Conservation (phyloP, 2,888 invertebrate genomes). For the Plebejus argus region DNA sequence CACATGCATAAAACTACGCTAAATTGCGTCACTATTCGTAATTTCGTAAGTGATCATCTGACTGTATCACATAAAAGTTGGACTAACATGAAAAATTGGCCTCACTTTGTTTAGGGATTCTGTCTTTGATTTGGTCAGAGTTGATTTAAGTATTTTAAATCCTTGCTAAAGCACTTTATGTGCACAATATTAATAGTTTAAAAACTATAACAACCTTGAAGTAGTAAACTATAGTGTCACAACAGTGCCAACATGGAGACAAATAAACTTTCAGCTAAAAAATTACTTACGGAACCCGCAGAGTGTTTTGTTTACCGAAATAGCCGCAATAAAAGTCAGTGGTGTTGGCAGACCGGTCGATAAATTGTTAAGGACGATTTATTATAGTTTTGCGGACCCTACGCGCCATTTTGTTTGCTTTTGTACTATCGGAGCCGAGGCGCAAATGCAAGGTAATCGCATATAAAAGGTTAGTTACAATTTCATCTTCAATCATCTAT, state of each 20-base stretch:
- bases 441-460: slow-evolving; percentile 23
- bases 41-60: too few relatives aligned
- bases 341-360: slow-evolving; percentile 29
- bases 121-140: too few relatives aligned
- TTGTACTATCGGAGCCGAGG: background rate
- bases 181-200: too few relatives aligned
- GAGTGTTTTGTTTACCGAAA: slow-evolving; percentile 20
- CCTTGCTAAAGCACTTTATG: too few relatives aligned
- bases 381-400: slow-evolving; percentile 26
- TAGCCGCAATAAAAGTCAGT: slow-evolving; percentile 29
- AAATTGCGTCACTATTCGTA: too few relatives aligned
- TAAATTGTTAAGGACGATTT: slow-evolving; percentile 29
- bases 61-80: too few relatives aligned
- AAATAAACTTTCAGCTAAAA: background rate
- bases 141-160: too few relatives aligned
- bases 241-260: background rate
- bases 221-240: background rate
- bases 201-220: too few relatives aligned
- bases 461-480: slow-evolving; percentile 14
- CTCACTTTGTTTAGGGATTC: too few relatives aligned
- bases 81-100: too few relatives aligned
- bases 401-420: slow-evolving; percentile 24
- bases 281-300: background rate
- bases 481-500: slow-evolving; percentile 6
- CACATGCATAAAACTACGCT: too few relatives aligned